Base-by-base conservation (phyloP, 2,797 vertebrate species). In the Enteromius paludinosus region DNA sequence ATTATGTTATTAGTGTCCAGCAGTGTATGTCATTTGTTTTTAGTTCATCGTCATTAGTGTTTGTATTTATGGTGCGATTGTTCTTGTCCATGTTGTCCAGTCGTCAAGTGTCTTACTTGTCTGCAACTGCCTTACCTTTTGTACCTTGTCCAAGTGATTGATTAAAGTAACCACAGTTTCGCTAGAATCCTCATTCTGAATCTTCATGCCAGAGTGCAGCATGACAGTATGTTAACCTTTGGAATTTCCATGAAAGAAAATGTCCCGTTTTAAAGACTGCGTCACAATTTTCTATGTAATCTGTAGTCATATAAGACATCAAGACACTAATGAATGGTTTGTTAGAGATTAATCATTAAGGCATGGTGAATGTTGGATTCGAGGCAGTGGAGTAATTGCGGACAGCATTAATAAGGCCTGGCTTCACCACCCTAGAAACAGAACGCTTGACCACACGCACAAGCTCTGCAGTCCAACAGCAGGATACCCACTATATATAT, bases 371-470 rank as follows among this genome's bases (percentile, higher is more conserved):
- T 56, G 33, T 25, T 41, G 14, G 33, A 74, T 12, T 74, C 65
- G 64, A 66, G 59, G 17, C 79, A 35, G 56, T 59, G 68, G 30
- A 75, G 69, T 62, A 83, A 41, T 66, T 56, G 18, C 33, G 64
- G 73, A n/a, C 62, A 65, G 64, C 43, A 52, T 30, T 52, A 54
- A 74, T n/a, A 65, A 61, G 30, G 28, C 45, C 71, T 65, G 62
- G 68, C 18, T 79, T 70, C 49, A 35, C 38, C 12, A 38, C 28
- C 49, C 17, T 49, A 52, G 41, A 30, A 69, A 56, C 49, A 15
- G 28, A 47, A 81, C 1, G 45, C 30, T 56, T 81, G 73, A 66
- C 79, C 64, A 52, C 65, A 84, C 69, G 79, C 76, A 73, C 17
- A 43, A 61, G 25, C 20, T 30, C 64, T 76, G 56, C 43, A 64